Percentiles rank a stretch among this genome's conserved stretches.
phyloP scores from a whole-genome alignment of 2,888 invertebrate species.

The Drosophila buzzatii region DNA sequence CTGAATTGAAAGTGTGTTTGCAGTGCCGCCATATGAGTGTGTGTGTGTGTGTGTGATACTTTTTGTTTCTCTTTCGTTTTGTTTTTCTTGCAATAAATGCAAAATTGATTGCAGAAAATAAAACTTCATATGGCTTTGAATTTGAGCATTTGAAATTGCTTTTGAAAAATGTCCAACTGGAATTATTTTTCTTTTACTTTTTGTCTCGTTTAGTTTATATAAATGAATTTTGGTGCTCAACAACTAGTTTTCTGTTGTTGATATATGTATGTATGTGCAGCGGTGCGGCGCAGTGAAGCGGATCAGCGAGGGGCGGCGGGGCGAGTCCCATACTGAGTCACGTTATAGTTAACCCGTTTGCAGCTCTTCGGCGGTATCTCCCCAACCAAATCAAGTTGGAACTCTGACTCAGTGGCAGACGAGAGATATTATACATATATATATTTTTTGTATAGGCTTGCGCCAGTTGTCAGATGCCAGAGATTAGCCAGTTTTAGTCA shows the following conservation, averaged over 20 bases:
- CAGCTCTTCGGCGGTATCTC: slow-evolving; percentile 23
- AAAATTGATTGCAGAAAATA: slow-evolving; percentile 27
- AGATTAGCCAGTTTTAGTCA: slow-evolving; percentile 1
- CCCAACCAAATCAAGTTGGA: slow-evolving; percentile 7
- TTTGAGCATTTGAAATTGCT: slow-evolving; percentile 24
- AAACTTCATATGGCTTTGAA: slow-evolving; percentile 9
- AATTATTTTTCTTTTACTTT: background rate
- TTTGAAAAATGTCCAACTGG: slow-evolving; percentile 19
- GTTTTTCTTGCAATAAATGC: slow-evolving; percentile 34
- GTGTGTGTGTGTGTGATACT: slow-evolving; percentile 21
- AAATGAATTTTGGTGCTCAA: slow-evolving; percentile 2
- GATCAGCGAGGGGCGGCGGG: slow-evolving; percentile 11
- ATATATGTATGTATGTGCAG: slow-evolving; percentile 5
- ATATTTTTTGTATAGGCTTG: background rate
- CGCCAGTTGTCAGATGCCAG: background rate
- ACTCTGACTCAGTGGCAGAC: slow-evolving; percentile 27
- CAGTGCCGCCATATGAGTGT: slow-evolving; percentile 10
- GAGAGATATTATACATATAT: background rate
- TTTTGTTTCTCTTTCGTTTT: slow-evolving; percentile 25
- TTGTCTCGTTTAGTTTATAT: background rate
- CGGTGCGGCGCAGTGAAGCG: slow-evolving; percentile 14
- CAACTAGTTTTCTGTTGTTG: slow-evolving; percentile 8
- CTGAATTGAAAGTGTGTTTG: slow-evolving; percentile 46
- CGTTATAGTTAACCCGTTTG: slow-evolving; percentile 30
- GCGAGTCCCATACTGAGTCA: slow-evolving; percentile 28